These are phyloP conservation scores for Rhizomys pruinosus DNA, from an alignment of 2,113 vertebrate genomes.

Conservation along the genomic window DNA sequence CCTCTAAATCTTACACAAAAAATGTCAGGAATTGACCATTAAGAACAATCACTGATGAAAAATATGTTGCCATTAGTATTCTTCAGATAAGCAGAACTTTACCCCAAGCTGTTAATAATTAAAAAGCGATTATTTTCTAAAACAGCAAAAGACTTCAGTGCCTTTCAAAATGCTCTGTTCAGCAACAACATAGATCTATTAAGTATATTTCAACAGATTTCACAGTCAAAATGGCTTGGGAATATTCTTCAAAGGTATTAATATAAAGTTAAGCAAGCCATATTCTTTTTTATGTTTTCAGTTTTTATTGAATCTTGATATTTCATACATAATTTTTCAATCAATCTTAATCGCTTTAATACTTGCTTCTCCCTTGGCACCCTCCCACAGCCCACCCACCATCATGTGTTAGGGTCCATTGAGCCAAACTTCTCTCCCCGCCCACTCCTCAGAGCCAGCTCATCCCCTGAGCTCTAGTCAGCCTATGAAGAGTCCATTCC, in stretches of 20 bases:
- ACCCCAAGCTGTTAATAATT: constrained; percentile 35
- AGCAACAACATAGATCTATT: neutral
- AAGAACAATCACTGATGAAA: neutral
- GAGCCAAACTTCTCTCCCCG: too few species aligned
- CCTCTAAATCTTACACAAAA: neutral
- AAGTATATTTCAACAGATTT: neutral
- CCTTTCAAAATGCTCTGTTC: neutral
- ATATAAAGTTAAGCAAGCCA: constrained; percentile 14
- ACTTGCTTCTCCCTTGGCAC: too few species aligned
- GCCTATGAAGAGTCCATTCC: too few species aligned
- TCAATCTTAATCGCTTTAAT: too few species aligned
- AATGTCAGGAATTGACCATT: neutral
- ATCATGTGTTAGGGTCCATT: too few species aligned
- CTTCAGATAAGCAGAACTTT: neutral
- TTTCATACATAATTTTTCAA: too few species aligned
- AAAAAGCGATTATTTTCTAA: neutral
- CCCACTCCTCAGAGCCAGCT: too few species aligned
- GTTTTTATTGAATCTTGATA: too few species aligned
- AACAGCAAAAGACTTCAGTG: neutral
- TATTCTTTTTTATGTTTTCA: too few species aligned
- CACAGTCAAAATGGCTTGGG: neutral
- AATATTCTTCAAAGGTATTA: constrained; percentile 5
- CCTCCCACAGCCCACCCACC: too few species aligned
- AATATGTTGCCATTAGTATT: neutral
- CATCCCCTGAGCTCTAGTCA: too few species aligned